Evolutionary conservation across 2,113 vertebrate genomes (phyloP).

Genomic region (Callionymus lyra): DNA sequence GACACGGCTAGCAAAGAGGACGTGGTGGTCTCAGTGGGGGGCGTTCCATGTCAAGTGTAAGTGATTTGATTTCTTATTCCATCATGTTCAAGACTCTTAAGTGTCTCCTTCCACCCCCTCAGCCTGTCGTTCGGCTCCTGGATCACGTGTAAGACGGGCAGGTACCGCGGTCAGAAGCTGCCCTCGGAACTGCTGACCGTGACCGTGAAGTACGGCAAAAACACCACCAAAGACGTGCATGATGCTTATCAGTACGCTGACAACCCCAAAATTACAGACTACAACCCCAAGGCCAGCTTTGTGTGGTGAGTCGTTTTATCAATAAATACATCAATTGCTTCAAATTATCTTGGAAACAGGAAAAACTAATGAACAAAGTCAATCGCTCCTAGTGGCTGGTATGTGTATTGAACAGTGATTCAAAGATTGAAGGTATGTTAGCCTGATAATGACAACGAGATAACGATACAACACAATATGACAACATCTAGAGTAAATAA

Average conservation of each 20-base stretch:
- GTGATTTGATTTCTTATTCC: conserved; percentile 19
- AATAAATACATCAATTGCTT: too few species aligned
- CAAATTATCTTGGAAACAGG: too few species aligned
- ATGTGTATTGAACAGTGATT: too few species aligned
- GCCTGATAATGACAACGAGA: too few species aligned
- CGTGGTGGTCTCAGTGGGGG: conserved; percentile 65
- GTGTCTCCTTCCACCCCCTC: conserved; percentile 5
- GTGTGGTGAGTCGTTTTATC: conserved; percentile 64
- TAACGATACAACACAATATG: too few species aligned
- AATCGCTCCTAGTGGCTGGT: too few species aligned
- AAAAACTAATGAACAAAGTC: too few species aligned
- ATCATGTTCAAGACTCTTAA: background rate
- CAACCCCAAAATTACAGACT: conserved; percentile 74
- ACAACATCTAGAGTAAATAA: too few species aligned
- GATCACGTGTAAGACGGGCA: conserved; percentile 78
- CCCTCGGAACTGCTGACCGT: conserved; percentile 35
- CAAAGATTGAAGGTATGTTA: too few species aligned
- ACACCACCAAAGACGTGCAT: conserved; percentile 37
- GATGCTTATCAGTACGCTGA: conserved; percentile 65
- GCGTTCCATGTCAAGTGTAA: conserved; percentile 79
- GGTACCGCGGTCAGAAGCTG: conserved; percentile 36
- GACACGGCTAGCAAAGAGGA: conserved; percentile 81
- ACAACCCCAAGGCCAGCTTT: conserved; percentile 76
- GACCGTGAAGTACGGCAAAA: conserved; percentile 65
- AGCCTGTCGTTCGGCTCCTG: conserved; percentile 70